Conservation (phyloP, 2,797 vertebrate species). For the Neosilurus hyrtlii region DNA sequence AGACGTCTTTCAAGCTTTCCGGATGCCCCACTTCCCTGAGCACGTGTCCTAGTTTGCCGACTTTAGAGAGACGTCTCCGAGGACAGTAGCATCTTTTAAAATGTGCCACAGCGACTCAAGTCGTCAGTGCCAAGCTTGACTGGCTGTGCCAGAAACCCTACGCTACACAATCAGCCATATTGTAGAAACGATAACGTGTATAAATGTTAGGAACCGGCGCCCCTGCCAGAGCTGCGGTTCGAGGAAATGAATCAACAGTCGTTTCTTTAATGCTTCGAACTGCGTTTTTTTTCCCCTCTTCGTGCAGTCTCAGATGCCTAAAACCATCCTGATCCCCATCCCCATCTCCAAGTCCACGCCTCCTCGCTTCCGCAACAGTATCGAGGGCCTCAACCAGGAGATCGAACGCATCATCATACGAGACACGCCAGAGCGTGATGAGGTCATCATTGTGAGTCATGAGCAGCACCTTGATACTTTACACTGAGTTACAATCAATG, state of each 20-base stretch:
- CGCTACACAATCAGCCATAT: neutral
- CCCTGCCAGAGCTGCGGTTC: too few species aligned
- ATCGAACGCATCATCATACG: conserved; percentile 97
- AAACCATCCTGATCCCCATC: conserved; percentile 90
- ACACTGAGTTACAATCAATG: neutral
- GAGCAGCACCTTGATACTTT: neutral
- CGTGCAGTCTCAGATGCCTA: conserved; percentile 88
- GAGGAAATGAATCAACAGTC: neutral
- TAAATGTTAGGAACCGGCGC: neutral
- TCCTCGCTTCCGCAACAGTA: conserved; percentile 93
- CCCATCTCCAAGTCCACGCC: conserved; percentile 87
- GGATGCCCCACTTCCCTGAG: conserved; percentile 55
- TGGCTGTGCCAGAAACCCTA: neutral
- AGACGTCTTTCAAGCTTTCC: neutral
- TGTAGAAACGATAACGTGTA: neutral
- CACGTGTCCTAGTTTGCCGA: conserved; percentile 43
- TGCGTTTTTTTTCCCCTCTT: conserved; percentile 1
- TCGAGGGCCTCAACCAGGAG: conserved; percentile 97
- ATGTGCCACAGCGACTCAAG: conserved; percentile 7
- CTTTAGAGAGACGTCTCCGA: conserved; percentile 30
- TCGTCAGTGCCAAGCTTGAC: neutral
- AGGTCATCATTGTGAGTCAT: conserved; percentile 88
- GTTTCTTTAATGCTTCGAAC: neutral
- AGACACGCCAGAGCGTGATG: conserved; percentile 92
- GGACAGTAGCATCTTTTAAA: conserved; percentile 39